These are phyloP conservation scores for Thymelicus lineola DNA, from an alignment of 2,888 invertebrate species.

Conservation along the genomic window DNA sequence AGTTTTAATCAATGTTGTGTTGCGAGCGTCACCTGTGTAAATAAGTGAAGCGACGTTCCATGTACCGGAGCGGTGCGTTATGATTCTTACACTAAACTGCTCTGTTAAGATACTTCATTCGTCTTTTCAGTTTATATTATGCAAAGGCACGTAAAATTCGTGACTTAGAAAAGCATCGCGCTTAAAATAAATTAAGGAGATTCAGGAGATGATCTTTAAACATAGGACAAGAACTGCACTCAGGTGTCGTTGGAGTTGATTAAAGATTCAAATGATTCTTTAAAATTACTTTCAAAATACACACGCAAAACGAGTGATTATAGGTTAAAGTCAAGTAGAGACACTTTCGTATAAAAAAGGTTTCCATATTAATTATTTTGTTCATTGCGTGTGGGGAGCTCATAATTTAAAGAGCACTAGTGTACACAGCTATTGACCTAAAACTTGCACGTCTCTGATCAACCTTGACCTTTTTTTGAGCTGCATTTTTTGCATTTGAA, in stretches of 20 bases:
- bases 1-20: constrained; percentile 18
- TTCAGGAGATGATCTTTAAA: background rate
- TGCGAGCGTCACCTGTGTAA: background rate
- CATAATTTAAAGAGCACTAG: too few relatives aligned
- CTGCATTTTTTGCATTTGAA: background rate
- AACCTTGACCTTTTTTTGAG: constrained; percentile 12
- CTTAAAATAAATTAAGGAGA: constrained; percentile 15
- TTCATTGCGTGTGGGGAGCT: too few relatives aligned
- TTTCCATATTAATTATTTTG: too few relatives aligned
- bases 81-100: too few relatives aligned
- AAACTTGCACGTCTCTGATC: background rate
- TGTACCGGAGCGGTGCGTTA: background rate
- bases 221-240: too few relatives aligned
- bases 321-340: too few relatives aligned
- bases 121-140: constrained; percentile 11
- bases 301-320: too few relatives aligned
- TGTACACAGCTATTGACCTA: background rate
- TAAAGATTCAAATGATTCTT: too few relatives aligned
- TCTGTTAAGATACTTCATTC: too few relatives aligned
- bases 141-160: constrained; percentile 13
- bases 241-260: too few relatives aligned
- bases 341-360: too few relatives aligned
- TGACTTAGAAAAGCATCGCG: constrained; percentile 16
- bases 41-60: background rate
- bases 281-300: too few relatives aligned